phyloP scores from a whole-genome alignment of 2,888 invertebrate genomes.

The Lithophane semibrunnea region DNA sequence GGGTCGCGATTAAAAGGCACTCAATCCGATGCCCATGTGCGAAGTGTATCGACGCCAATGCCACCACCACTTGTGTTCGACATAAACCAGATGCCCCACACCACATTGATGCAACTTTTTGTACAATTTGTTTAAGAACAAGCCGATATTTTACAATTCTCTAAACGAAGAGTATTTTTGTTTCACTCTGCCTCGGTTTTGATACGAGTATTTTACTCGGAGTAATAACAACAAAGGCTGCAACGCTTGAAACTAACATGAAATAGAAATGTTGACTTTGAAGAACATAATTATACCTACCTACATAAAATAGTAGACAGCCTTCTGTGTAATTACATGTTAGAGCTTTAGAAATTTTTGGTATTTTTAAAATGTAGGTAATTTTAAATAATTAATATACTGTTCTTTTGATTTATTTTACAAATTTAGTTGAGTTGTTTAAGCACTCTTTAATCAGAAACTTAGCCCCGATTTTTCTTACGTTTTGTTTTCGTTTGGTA shows the following conservation, averaged over 20 bases:
- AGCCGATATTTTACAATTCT: slow-evolving; percentile 47
- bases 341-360: background rate
- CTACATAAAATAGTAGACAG: background rate
- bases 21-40: slow-evolving; percentile 81
- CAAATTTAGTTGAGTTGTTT: slow-evolving; percentile 21
- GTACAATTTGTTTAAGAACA: slow-evolving; percentile 65
- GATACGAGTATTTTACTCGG: background rate
- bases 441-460: slow-evolving; percentile 13
- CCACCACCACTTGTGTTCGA: slow-evolving; percentile 75
- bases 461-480: slow-evolving; percentile 18
- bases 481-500: slow-evolving; percentile 25
- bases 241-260: background rate
- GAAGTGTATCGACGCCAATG: slow-evolving; percentile 74
- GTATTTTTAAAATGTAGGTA: background rate
- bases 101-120: slow-evolving; percentile 71
- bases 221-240: background rate
- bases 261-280: background rate
- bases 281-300: background rate
- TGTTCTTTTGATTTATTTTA: slow-evolving; percentile 20
- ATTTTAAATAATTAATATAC: slow-evolving; percentile 7
- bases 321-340: slow-evolving; percentile 1
- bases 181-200: background rate
- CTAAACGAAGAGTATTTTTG: slow-evolving; percentile 19
- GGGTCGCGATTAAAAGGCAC: slow-evolving; percentile 80
- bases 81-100: slow-evolving; percentile 80